Evolutionary conservation across 92 coral and sea anemone genomes (phyloP).

Genomic region (Parazoanthus swiftii): DNA sequence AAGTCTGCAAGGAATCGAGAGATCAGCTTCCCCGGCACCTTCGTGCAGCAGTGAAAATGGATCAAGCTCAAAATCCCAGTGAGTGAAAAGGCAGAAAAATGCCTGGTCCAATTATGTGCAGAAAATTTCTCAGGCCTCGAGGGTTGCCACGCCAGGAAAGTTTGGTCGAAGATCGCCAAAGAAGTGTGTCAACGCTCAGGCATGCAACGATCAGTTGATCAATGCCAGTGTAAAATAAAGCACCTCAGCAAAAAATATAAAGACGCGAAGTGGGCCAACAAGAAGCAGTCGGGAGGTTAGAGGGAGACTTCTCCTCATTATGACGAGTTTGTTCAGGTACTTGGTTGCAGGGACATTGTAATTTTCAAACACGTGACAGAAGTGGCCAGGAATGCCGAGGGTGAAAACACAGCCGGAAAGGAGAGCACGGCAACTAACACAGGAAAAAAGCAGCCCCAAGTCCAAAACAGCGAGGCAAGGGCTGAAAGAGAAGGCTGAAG

Average conservation of each 20-base stretch:
- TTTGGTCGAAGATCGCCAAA: slow-evolving; percentile 31
- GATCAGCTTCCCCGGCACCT: slow-evolving; percentile 33
- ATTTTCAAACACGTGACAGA: slow-evolving; percentile 49
- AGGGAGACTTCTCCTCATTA: slow-evolving; percentile 20
- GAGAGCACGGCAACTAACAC: not conserved
- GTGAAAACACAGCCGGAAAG: slow-evolving; percentile 38
- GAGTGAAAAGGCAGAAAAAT: slow-evolving; percentile 31
- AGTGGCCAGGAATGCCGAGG: slow-evolving; percentile 34
- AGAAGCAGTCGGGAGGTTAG: slow-evolving; percentile 24
- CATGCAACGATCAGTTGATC: slow-evolving; percentile 32
- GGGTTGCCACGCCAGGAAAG: slow-evolving; percentile 22
- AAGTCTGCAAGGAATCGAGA: slow-evolving; percentile 37
- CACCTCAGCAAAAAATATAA: slow-evolving; percentile 24
- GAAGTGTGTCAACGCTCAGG: slow-evolving; percentile 16
- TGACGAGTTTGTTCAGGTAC: slow-evolving; percentile 38
- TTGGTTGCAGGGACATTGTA: slow-evolving; percentile 44
- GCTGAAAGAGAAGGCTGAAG: slow-evolving; percentile 7
- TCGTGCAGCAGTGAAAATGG: slow-evolving; percentile 6
- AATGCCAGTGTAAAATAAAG: slow-evolving; percentile 30
- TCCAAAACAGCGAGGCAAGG: not conserved
- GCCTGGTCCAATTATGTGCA: slow-evolving; percentile 29
- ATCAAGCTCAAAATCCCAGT: slow-evolving; percentile 26
- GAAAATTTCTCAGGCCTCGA: slow-evolving; percentile 16
- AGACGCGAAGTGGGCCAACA: slow-evolving; percentile 28
- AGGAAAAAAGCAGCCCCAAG: not conserved